Percentiles rank a stretch among this genome's conserved stretches.
Evolutionary conservation across 2,797 vertebrate species (phyloP).

Genomic region (Pelobates cultripes): DNA sequence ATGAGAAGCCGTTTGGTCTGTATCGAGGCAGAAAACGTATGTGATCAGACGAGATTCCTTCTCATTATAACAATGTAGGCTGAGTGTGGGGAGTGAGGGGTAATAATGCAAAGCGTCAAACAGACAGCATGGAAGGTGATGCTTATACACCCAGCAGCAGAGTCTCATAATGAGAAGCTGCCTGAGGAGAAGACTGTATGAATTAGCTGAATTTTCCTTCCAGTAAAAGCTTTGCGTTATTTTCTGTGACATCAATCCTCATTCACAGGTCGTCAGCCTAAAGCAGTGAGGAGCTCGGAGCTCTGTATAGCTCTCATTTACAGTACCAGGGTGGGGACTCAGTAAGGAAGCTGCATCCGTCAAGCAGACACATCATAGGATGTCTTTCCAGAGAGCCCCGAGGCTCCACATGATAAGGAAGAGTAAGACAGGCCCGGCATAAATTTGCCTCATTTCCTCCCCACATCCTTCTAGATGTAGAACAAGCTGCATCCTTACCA

Average conservation of each 20-base stretch:
- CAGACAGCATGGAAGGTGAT: no score
- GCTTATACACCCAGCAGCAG: background rate
- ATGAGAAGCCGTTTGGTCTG: no score
- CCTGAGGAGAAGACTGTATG: no score
- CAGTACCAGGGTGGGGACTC: background rate
- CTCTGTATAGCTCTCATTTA: conserved; percentile 28
- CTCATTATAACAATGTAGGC: no score
- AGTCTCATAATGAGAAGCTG: background rate
- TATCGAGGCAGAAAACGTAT: no score
- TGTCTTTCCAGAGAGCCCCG: background rate
- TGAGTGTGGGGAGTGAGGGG: no score
- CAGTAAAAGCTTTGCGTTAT: background rate
- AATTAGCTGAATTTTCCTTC: background rate
- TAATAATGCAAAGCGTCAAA: no score
- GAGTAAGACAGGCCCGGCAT: background rate
- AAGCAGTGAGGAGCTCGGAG: background rate
- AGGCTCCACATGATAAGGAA: background rate
- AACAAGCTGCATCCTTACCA: background rate
- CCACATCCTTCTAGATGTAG: background rate
- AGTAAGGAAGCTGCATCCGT: background rate
- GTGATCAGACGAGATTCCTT: no score
- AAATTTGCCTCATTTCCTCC: background rate
- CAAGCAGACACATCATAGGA: background rate
- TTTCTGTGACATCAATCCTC: background rate
- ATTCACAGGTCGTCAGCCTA: background rate